Evolutionary conservation across 2,888 invertebrate species (phyloP).

Genomic region (Napeogenes inachia): DNA sequence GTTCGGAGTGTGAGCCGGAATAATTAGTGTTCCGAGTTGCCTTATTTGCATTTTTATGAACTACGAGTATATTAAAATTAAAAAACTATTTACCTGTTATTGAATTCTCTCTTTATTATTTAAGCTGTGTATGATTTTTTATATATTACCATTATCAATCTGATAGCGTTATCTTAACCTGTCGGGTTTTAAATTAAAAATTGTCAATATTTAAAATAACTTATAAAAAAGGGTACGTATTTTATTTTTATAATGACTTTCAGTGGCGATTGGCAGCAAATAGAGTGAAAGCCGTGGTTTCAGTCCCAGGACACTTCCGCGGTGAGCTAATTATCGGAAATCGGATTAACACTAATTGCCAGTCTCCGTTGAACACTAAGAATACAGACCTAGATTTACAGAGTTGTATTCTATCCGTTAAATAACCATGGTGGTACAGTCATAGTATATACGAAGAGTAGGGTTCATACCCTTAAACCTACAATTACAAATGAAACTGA

Average conservation of each 20-base stretch:
- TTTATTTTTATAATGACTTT: background rate
- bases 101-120: too few species aligned
- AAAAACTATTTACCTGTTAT: background rate
- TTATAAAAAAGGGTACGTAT: background rate
- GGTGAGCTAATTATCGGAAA: constrained; percentile 16
- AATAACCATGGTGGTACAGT: too few species aligned
- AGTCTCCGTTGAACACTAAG: constrained; percentile 2
- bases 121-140: too few species aligned
- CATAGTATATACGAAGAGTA: too few species aligned
- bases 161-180: too few species aligned
- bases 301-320: constrained; percentile 11
- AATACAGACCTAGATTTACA: constrained; percentile 4
- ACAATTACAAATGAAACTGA: too few species aligned
- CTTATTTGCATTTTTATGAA: constrained; percentile 30
- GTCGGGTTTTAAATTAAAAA: too few species aligned
- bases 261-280: background rate
- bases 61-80: background rate
- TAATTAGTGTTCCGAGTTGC: constrained; percentile 24
- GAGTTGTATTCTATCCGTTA: too few species aligned
- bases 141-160: too few species aligned
- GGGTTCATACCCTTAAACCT: too few species aligned
- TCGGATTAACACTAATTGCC: constrained; percentile 14
- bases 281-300: constrained; percentile 9
- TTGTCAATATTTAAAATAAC: background rate
- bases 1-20: constrained; percentile 20